Conservation (phyloP, 2,113 vertebrate species). For the Myiopsitta monachus region DNA sequence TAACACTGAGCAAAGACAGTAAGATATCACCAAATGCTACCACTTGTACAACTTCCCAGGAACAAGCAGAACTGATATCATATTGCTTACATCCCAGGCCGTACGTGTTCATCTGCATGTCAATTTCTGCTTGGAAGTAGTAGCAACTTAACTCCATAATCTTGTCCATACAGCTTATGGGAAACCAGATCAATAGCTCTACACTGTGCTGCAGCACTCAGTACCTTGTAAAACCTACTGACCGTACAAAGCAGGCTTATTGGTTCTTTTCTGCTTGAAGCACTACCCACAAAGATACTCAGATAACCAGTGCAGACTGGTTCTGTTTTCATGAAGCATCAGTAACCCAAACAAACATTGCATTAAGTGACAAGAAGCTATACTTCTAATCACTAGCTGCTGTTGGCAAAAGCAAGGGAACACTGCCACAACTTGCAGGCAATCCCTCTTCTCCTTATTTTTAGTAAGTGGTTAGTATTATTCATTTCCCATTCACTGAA, state of each 20-base stretch:
- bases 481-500: background rate
- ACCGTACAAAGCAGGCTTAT: background rate
- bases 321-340: background rate
- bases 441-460: background rate
- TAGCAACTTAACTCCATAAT: background rate
- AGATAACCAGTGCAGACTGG: background rate
- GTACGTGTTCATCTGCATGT: background rate
- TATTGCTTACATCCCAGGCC: background rate
- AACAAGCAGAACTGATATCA: background rate
- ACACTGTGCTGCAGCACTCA: background rate
- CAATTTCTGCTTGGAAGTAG: background rate
- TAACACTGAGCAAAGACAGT: background rate
- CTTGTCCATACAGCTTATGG: background rate
- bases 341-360: background rate
- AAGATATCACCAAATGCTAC: background rate
- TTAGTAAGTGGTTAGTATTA: background rate
- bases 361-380: background rate
- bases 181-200: background rate
- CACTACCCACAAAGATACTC: background rate
- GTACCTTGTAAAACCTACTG: background rate
- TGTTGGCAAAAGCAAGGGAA: background rate
- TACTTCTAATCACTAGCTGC: background rate
- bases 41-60: background rate
- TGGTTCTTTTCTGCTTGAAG: background rate
- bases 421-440: background rate